A percentile compares a stretch with the other conserved stretches of the same genome.
These are phyloP conservation scores for Scaptomyza pallida DNA, from an alignment of 1,140 invertebrate species.

Conservation along the genomic window DNA sequence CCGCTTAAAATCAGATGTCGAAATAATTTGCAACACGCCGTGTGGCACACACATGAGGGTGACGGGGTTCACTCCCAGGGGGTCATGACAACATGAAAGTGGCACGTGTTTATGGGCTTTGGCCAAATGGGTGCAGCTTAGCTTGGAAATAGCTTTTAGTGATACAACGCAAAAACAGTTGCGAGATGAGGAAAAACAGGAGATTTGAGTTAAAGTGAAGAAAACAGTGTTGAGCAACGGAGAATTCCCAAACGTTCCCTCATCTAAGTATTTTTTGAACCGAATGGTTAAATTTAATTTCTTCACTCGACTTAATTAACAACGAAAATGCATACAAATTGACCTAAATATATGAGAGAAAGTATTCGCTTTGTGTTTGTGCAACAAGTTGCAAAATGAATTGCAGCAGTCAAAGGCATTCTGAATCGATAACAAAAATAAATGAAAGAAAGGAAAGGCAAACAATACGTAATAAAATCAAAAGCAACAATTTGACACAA, in stretches of 20 bases:
- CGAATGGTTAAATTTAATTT: not conserved
- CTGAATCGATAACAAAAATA: conserved; percentile 40
- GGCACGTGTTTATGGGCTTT: conserved; percentile 76
- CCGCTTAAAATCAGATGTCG: conserved; percentile 83
- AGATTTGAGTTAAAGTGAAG: conserved; percentile 6
- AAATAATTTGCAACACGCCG: conserved; percentile 82
- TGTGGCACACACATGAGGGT: conserved; percentile 47
- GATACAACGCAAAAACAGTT: conserved; percentile 3
- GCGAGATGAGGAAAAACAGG: not conserved
- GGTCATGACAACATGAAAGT: conserved; percentile 42
- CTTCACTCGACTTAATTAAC: conserved; percentile 15
- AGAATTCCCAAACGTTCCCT: no score
- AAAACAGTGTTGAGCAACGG: no score
- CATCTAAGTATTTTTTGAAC: no score
- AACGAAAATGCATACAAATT: conserved; percentile 13
- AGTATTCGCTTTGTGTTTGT: conserved; percentile 4
- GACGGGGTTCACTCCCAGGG: conserved; percentile 4
- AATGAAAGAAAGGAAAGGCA: no score
- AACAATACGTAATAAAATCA: conserved; percentile 49
- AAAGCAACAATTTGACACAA: conserved; percentile 46
- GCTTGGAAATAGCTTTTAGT: not conserved
- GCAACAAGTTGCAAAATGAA: conserved; percentile 38
- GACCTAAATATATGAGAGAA: conserved; percentile 22
- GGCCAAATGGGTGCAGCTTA: conserved; percentile 50
- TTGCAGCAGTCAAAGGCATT: no score